Evolutionary conservation across 2,797 vertebrate species (phyloP).

Genomic region (Argya squamiceps): DNA sequence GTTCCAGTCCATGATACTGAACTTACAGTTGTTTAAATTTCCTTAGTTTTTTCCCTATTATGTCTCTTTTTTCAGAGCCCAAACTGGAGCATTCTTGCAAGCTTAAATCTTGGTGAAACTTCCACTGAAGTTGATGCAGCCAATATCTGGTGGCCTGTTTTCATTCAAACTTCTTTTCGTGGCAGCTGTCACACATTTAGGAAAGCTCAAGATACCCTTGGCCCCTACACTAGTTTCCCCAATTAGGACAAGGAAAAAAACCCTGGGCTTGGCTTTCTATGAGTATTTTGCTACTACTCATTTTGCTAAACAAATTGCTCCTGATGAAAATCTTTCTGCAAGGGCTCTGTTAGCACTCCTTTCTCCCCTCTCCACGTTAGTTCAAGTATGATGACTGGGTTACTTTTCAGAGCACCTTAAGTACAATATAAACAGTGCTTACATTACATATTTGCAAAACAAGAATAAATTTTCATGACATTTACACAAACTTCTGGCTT

Average conservation of each 20-base stretch:
- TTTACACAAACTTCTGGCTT: background rate
- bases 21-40: background rate
- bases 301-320: background rate
- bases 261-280: background rate
- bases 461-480: background rate
- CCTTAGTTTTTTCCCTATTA: background rate
- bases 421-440: background rate
- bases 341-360: background rate
- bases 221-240: background rate
- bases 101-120: background rate
- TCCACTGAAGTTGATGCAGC: background rate
- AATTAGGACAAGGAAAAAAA: background rate
- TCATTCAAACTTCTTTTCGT: background rate
- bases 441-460: background rate
- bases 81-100: background rate
- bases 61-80: background rate
- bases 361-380: background rate
- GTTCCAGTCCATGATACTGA: background rate
- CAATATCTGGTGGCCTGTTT: background rate
- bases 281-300: background rate
- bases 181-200: background rate
- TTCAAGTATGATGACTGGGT: background rate
- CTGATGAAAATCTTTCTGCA: background rate
- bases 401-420: conserved; percentile 1
- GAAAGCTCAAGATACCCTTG: background rate